A percentile compares a stretch with the other conserved stretches of the same genome.
These are phyloP conservation scores for Parus major DNA, from an alignment of 2,113 vertebrate genomes.

Conservation along the genomic window DNA sequence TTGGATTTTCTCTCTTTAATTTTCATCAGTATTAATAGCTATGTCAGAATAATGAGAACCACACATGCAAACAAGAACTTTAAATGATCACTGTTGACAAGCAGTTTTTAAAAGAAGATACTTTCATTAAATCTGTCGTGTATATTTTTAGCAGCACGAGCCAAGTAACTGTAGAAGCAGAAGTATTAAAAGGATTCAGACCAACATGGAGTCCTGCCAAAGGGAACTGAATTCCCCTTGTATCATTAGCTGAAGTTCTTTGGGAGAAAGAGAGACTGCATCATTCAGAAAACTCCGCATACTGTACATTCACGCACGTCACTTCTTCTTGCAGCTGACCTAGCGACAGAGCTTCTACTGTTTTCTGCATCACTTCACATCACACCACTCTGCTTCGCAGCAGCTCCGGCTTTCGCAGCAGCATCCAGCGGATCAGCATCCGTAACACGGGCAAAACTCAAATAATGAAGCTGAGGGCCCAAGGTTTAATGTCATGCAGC, in stretches of 20 bases:
- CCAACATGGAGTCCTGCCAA: slow-evolving; percentile 73
- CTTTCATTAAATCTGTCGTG: slow-evolving; percentile 40
- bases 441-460: background rate
- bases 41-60: background rate
- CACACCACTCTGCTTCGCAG: slow-evolving; percentile 22
- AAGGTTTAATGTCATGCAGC: background rate
- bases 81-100: slow-evolving; percentile 25
- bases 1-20: slow-evolving; percentile 49
- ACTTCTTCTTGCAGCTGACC: slow-evolving; percentile 78
- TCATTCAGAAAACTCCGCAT: slow-evolving; percentile 73
- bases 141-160: slow-evolving; percentile 56
- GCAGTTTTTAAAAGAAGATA: slow-evolving; percentile 20
- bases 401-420: slow-evolving; percentile 8
- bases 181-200: slow-evolving; percentile 72
- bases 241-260: slow-evolving; percentile 72
- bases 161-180: slow-evolving; percentile 61
- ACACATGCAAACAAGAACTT: slow-evolving; percentile 13
- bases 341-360: slow-evolving; percentile 71
- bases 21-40: slow-evolving; percentile 65
- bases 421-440: background rate
- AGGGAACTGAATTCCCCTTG: slow-evolving; percentile 78
- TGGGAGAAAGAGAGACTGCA: slow-evolving; percentile 65
- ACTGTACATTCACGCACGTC: slow-evolving; percentile 73
- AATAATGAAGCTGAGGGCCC: slow-evolving; percentile 28
- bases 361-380: slow-evolving; percentile 68